Evolutionary conservation across 2,888 invertebrate species (phyloP), one percentile per base, ranked within the genome.

Genomic region (Cetonia aurata): DNA sequence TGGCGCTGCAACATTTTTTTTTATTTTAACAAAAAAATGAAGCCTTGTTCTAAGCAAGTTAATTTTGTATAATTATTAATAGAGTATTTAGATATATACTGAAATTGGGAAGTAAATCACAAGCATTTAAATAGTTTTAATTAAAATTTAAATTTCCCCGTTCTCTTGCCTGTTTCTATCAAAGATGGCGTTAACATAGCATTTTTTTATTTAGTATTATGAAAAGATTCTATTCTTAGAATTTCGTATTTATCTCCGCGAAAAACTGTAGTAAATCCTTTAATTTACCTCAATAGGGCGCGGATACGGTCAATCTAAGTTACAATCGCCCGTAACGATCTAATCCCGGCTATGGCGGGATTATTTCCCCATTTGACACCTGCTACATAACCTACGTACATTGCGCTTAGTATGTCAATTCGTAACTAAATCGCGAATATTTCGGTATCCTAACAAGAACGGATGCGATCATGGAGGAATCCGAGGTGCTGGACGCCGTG

Each of bases 401-500:
- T 1, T 10, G 41, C 6, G 48, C 17, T 19, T 57, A 42, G 12
- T 19, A 57, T 57, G 57, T 57, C 42, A 42, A 42, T 13, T n/a
- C 10, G 41, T 17, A 42, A 57, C 42, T 57, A 67, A 42, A 37
- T 52, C 56, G 48, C 37, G 9, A 68, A 46, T 68, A 42, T 37
- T 17, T 42, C 44, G 31, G 31, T 31, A 42, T 57, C 46, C n/a
- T 41, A 41, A 57, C 19, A n/a, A 41, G 48, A 57, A 48, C 46
- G 31, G 13, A n/a, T 37, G 19, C 37, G 3, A 71, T 69, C 67
- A 78, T 78, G 74, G 75, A 76, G 12, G 75, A 78, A 56, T 67
- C 70, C n/a, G 70, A 74, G 33, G 75, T 82, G 46, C 62, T 72
- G 50, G 77, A 78, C 37, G 75, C 76, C 44, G 79, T 91, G 60